Evolutionary conservation across 2,797 vertebrate species (phyloP), one percentile per base, ranked within the genome.

Genomic region (Mallotus villosus): DNA sequence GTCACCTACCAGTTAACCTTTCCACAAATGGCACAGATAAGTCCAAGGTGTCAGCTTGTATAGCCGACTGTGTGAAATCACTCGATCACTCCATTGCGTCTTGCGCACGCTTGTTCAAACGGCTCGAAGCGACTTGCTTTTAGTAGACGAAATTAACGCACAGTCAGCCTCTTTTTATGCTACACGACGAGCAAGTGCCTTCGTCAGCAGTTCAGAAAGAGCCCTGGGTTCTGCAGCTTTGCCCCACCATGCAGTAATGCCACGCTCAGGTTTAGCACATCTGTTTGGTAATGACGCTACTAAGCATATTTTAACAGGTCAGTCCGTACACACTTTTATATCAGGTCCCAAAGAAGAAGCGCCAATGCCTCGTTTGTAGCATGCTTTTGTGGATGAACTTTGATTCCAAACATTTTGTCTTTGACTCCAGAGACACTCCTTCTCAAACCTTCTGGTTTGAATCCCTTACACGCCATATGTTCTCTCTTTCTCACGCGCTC

Each of bases 321-420:
- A 57, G 65, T 11, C 3, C 41, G 17, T 19, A 62, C 65, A 21
- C 49, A 34, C 64, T 11, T 25, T 32, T 2, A 8, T 68, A 19
- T 7, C 21, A 61, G 8, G 21, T 29, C 21, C 22, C 21, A 21
- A 57, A 72, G 49, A 21, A n/a, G 46, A 67, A 64, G 59, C 65
- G 68, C 41, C 41, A 46, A 46, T 41, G 66, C 59, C 65, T 4
- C 53, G 77, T 75, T 80, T 73, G 72, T 67, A 72, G 32, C 24
- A 41, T 71, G 86, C 79, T 72, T 85, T 82, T 65, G 64, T 19
- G 34, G 63, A 70, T 88, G 89, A 92, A 91, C 91, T 88, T 89
- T 87, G 87, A 92, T 87, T 89, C 80, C 69, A 85, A 79, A 81
- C 81, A 84, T 85, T 74, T 72, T 81, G 77, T 82, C 82, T n/a